Base-by-base conservation (phyloP, 1,140 invertebrate species). In the Eriosoma lanigerum region DNA sequence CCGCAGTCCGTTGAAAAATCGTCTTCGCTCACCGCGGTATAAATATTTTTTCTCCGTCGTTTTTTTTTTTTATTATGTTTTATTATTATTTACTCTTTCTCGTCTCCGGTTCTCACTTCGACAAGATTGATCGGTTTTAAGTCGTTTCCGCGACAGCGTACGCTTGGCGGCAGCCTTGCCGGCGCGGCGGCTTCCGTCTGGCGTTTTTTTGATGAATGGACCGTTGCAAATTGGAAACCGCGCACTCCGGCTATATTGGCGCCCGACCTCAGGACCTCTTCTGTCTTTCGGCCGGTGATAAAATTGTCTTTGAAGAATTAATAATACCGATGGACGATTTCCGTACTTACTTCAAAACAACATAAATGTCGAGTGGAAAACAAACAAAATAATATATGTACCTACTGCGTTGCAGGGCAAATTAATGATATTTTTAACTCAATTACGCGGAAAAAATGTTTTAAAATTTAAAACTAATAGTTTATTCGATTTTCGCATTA, bases 51-150 rank as follows among this genome's bases (percentile, higher is more conserved):
- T 68, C 66, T 68, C 32, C 32, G 46, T 52, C 46, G 15, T 24
- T 19, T 26, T 38, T 8, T 38, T 8, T 38, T 38, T 38, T 38
- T 38, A 3, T 38, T 38, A 26, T 50, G 66, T 70, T 70, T 70
- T 70, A 26, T 72, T 70, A 44, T 72, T 72, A 52, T 52, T 72
- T 72, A 50, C 46, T 52, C 52, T 50, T 50, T 50, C 68, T 72
- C 26, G 32, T 38, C 32, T 38, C 32, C 32, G 32, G 32, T 72
- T 72, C 68, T 72, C 68, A 52, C 68, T 50, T 52, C 68, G 17
- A 72, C 68, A 72, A 72, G 68, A 72, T 72, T 72, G 68, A 72
- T 72, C 68, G 48, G 24, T 72, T 72, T 72, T 10, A 32, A 72
- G 48, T 72, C 48, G 64, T 24, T 21, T 32, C 9, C 32, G 26